phyloP scores from a whole-genome alignment of 2,797 vertebrate species.

The Mormyrus proboscirostris region DNA sequence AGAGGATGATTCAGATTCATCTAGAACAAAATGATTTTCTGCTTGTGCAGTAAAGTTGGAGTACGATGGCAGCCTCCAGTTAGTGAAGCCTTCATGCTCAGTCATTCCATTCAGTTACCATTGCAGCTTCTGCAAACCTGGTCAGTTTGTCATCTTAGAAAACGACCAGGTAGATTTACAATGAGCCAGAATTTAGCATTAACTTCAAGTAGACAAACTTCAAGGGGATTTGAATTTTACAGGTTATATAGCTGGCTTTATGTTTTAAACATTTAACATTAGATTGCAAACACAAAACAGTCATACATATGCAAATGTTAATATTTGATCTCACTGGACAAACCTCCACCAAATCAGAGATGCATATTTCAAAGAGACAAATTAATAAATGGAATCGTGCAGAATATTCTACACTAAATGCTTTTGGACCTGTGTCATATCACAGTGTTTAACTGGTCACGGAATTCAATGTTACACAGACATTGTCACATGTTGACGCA shows the following conservation, averaged over 20 bases:
- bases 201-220: neutral
- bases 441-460: neutral
- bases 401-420: neutral
- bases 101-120: neutral
- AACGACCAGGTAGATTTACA: neutral
- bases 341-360: no score
- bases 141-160: neutral
- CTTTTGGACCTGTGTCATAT: neutral
- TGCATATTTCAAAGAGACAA: no score
- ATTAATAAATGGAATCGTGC: neutral
- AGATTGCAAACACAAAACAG: no score
- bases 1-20: neutral
- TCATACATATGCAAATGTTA: no score
- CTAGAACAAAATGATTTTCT: neutral
- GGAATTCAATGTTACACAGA: neutral
- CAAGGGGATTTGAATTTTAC: neutral
- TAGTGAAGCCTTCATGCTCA: neutral
- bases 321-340: no score
- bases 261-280: neutral
- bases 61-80: neutral
- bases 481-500: neutral
- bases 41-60: neutral
- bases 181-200: neutral
- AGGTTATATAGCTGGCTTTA: neutral
- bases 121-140: neutral